Percentiles rank a stretch among this genome's conserved stretches.
phyloP scores from a whole-genome alignment of 2,797 vertebrate genomes.

The Scomberomorus guttatus region DNA sequence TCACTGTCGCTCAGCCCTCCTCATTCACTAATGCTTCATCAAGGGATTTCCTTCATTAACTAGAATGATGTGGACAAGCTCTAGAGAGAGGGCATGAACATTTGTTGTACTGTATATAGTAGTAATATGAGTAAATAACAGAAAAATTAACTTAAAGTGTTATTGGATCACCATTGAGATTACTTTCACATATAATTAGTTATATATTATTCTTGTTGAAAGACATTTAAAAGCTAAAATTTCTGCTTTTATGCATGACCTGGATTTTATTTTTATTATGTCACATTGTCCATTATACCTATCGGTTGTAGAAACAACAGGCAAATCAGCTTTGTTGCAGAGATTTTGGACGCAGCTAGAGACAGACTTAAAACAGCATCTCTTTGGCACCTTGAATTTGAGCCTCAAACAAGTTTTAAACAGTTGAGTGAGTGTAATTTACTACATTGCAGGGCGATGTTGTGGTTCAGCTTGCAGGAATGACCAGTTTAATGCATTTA shows the following conservation, averaged over 20 bases:
- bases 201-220: too few species aligned
- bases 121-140: neutral
- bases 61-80: neutral
- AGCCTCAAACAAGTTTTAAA: neutral
- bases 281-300: too few species aligned
- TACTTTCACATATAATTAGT: too few species aligned
- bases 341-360: neutral
- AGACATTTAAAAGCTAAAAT: too few species aligned
- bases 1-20: neutral
- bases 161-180: neutral
- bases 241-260: too few species aligned
- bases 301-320: too few species aligned
- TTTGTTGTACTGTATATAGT: neutral
- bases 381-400: neutral
- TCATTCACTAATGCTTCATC: neutral
- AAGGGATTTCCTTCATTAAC: neutral
- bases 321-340: too few species aligned
- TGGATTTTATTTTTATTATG: too few species aligned
- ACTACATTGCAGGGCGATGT: neutral
- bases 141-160: neutral
- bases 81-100: neutral
- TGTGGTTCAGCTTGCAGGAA: neutral
- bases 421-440: neutral
- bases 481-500: neutral
- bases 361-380: too few species aligned